Evolutionary conservation across 2,113 vertebrate genomes (phyloP).

Genomic region (Trichomycterus rosablanca): DNA sequence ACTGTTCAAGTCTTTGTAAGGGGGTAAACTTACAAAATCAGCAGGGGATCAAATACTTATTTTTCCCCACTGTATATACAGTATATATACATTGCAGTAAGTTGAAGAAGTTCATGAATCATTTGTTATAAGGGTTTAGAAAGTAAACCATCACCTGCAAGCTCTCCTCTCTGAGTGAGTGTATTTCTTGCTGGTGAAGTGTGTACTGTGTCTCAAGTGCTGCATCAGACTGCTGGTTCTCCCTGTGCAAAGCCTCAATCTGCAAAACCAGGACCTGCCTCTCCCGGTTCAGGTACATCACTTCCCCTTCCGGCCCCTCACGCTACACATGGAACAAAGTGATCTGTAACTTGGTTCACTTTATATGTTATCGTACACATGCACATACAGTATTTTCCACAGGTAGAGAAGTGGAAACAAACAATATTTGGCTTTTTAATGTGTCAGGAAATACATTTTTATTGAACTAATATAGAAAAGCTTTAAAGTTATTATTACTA

Average conservation of each 20-base stretch:
- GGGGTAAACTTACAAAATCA: no score
- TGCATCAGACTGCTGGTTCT: conserved; percentile 62
- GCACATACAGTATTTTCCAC: background rate
- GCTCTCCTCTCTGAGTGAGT: conserved; percentile 63
- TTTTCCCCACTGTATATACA: no score
- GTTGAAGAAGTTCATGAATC: no score
- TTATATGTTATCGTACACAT: background rate
- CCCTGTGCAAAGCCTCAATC: conserved; percentile 67
- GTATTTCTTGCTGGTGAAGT: conserved; percentile 59
- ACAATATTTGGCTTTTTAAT: no score
- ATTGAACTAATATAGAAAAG: no score
- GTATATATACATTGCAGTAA: no score
- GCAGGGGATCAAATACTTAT: no score
- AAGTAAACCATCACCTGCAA: conserved; percentile 74
- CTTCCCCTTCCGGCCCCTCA: conserved; percentile 53
- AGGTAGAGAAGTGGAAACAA: no score
- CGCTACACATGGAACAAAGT: conserved; percentile 43
- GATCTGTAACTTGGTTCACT: background rate
- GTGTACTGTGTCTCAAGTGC: conserved; percentile 63
- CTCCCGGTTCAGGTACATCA: conserved; percentile 60
- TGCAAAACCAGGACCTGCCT: conserved; percentile 64
- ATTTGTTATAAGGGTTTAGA: background rate
- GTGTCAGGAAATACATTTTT: no score
- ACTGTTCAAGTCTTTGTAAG: no score
- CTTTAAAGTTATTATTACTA: no score